Base-by-base conservation (phyloP, 2,113 vertebrate genomes). In the Xenopus tropicalis region DNA sequence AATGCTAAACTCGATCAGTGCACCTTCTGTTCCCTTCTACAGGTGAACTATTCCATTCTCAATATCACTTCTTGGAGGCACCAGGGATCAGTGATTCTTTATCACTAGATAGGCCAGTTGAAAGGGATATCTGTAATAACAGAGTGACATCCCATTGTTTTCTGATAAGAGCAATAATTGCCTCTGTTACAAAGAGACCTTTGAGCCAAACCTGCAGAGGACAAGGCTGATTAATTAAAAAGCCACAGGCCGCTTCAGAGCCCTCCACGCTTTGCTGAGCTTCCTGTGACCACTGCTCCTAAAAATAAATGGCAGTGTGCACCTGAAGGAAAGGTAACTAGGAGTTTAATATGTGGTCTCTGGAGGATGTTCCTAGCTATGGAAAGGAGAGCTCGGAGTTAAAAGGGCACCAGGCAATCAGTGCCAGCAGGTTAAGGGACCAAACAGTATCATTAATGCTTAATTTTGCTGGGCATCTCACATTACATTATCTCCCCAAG, bases 81-180 rank as follows among this genome's bases (percentile, higher is more conserved):
- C 73, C 66, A 76, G 58, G 73, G 73, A 76, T 76, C 73, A 76
- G 58, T n/a, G 66, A 76, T 63, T 69, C 58, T 63, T 67, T 76
- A 76, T 76, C 73, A 77, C 17, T 77, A 77, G 72, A 48, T 78
- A 82, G 0, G n/a, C 12, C 12, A 29, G 63, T 72, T 78, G 64
- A 82, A 85, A 75, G 73, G 66, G 4, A 14, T 72, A 73, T 46
- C 48, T 81, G 44, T 54, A 74, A 58, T 44, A 79, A 24, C 64
- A 79, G 77, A 82, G 77, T 71, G 58, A 61, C 58, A 81, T 42
- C 56, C 61, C 23, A 56, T 72, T 82, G 68, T 81, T 86, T 85
- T 71, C 48, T 78, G 71, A 21, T 83, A 82, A 88, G 82, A 82
- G 80, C 82, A 80, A 74, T 90, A 89, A 93, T 91, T 91, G 86